These are phyloP conservation scores for Herpetotheres cachinnans DNA, from an alignment of 2,113 vertebrate species.

Conservation along the genomic window DNA sequence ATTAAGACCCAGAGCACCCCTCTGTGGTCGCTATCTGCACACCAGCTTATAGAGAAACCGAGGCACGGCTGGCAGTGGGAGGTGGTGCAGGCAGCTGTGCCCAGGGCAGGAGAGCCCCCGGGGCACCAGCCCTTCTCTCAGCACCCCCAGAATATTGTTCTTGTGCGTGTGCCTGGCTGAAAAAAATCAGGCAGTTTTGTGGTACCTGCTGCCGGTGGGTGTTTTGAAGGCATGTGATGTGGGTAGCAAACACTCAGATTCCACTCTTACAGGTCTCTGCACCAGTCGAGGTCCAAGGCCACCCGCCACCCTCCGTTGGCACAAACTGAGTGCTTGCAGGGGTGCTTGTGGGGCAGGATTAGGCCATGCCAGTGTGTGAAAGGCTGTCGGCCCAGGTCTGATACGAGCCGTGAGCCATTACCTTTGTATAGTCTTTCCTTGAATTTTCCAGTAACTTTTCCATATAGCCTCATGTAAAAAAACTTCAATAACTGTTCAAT, in stretches of 20 bases:
- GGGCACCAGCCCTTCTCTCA: not conserved
- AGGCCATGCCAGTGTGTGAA: accelerated
- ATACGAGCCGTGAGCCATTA: accelerated
- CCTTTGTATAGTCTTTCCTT: not conserved
- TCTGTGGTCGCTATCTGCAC: conserved; percentile 34
- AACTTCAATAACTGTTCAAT: conserved; percentile 71
- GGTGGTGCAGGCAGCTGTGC: not conserved
- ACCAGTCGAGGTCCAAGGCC: not conserved
- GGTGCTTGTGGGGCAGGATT: accelerated
- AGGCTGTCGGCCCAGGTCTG: not conserved
- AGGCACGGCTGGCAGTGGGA: accelerated
- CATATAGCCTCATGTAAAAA: conserved; percentile 55
- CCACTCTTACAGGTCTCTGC: not conserved
- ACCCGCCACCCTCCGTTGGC: not conserved
- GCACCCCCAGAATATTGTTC: not conserved
- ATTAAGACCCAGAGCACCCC: conserved; percentile 58
- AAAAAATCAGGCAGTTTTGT: not conserved
- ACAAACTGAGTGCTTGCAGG: not conserved
- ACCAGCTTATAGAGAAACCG: not conserved
- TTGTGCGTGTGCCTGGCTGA: accelerated
- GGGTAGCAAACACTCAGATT: not conserved
- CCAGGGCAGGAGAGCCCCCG: not conserved
- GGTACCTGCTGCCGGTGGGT: accelerated
- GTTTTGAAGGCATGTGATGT: not conserved
- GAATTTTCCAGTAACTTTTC: conserved; percentile 50